phyloP scores from a whole-genome alignment of 2,113 vertebrate genomes.

The Spheniscus mendiculus region DNA sequence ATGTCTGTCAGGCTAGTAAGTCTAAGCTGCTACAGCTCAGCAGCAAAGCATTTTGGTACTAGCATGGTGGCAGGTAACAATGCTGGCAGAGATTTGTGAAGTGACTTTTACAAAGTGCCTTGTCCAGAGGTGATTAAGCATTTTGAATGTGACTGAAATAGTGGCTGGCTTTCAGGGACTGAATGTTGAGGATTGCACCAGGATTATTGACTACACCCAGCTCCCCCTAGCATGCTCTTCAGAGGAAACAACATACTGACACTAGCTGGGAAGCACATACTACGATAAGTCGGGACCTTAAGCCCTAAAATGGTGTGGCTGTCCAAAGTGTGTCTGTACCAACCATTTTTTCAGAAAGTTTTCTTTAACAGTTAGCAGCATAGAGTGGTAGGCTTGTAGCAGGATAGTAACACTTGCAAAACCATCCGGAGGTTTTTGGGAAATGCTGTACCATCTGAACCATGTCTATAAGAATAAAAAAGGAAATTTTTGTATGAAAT shows the following conservation, averaged over 20 bases:
- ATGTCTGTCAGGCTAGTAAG: background rate
- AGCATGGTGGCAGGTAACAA: background rate
- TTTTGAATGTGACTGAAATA: background rate
- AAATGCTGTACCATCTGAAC: background rate
- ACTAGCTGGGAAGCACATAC: background rate
- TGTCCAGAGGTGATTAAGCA: background rate
- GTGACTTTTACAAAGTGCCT: background rate
- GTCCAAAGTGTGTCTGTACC: background rate
- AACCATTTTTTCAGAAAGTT: background rate
- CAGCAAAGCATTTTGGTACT: background rate
- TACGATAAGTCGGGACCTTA: rapidly evolving
- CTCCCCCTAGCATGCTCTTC: background rate
- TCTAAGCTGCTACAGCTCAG: background rate
- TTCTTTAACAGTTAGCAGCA: background rate
- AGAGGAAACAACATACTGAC: background rate
- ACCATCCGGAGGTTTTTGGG: background rate
- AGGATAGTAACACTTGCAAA: background rate
- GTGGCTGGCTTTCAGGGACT: background rate
- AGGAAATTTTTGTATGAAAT: background rate
- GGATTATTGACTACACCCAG: background rate
- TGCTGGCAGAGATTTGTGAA: background rate
- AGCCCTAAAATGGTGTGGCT: background rate
- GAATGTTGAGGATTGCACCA: background rate
- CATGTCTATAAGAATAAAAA: background rate
- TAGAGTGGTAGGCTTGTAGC: background rate